Evolutionary conservation across 2,113 vertebrate species (phyloP), one percentile per base, ranked within the genome.

Genomic region (Scytalopus superciliaris): DNA sequence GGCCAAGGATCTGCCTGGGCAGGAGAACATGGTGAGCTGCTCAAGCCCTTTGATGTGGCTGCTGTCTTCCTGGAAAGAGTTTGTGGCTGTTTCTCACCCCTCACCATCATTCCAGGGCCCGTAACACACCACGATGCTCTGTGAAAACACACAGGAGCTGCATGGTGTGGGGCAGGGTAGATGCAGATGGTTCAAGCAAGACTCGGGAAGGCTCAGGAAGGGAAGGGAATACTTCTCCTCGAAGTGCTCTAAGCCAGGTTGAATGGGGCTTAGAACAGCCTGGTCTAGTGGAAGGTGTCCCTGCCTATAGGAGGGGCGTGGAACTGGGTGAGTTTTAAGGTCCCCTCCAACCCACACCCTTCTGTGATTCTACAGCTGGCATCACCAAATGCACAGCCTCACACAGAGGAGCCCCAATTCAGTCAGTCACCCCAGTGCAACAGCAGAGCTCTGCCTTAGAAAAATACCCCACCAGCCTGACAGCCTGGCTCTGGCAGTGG

Each of bases 1-100:
- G 60, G 42, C 59, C 30, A 66, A 66, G 31, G 74, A 74, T 33
- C 50, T 52, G 74, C 53, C 45, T 22, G 7, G 22, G 21, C 19
- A 23, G 42, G 37, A 50, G 25, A 21, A 33, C 4, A 7, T 2
- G 5, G 42, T 0, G 0, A 68, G 37, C 8, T 2, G 40, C 44
- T 60, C 10, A 6, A 44, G 40, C 25, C 45, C 55, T 87, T 70
- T 66, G 44, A 62, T 56, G 52, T 0, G 0, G 52, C 40, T 84
- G 60, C 49, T 19, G 47, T 14, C 19, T 19, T 63, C 63, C 63
- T 39, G 9, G 6, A 73, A 57, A 27, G 3, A 37, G 55, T 16
- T 47, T 28, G 7, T 0, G 9, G 27, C 35, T 25, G 21, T 44
- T 44, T 24, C 42, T 22, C 37, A 30, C 33, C 33, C 23, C 35